Conservation (phyloP, 2,888 invertebrate genomes). For the Drosophila glabriapex region DNA sequence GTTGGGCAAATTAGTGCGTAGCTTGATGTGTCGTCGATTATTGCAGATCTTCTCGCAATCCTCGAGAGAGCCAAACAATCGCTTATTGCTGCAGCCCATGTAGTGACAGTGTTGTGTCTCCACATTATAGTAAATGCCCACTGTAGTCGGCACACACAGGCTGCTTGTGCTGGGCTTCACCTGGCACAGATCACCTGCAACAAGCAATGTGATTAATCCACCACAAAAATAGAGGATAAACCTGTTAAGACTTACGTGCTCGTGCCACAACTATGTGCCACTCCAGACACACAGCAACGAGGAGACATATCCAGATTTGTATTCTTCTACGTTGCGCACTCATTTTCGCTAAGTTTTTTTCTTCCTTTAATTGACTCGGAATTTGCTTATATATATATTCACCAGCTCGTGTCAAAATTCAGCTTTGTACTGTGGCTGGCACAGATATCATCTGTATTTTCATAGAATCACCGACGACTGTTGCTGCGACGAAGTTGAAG, state of each 20-base stretch:
- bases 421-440: conserved; percentile 60
- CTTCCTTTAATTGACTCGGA: neutral
- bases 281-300: conserved; percentile 53
- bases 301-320: conserved; percentile 43
- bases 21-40: conserved; percentile 70
- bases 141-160: conserved; percentile 77
- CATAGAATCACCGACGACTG: conserved; percentile 49
- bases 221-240: neutral
- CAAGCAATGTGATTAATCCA: neutral
- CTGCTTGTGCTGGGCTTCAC: conserved; percentile 79
- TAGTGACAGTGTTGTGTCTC: conserved; percentile 82
- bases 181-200: conserved; percentile 80
- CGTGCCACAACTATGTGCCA: conserved; percentile 42
- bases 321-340: conserved; percentile 18
- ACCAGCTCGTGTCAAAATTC: conserved; percentile 35
- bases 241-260: conserved; percentile 56
- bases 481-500: conserved; percentile 45
- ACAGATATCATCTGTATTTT: conserved; percentile 55
- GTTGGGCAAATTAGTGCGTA: conserved; percentile 48
- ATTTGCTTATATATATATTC: neutral
- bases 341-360: conserved; percentile 25
- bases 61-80: conserved; percentile 76
- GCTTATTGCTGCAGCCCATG: conserved; percentile 81
- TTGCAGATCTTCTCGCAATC: conserved; percentile 84
- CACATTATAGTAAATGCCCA: conserved; percentile 82